Evolutionary conservation across 2,113 vertebrate genomes (phyloP), one percentile per base, ranked within the genome.

Genomic region (Turnix velox): DNA sequence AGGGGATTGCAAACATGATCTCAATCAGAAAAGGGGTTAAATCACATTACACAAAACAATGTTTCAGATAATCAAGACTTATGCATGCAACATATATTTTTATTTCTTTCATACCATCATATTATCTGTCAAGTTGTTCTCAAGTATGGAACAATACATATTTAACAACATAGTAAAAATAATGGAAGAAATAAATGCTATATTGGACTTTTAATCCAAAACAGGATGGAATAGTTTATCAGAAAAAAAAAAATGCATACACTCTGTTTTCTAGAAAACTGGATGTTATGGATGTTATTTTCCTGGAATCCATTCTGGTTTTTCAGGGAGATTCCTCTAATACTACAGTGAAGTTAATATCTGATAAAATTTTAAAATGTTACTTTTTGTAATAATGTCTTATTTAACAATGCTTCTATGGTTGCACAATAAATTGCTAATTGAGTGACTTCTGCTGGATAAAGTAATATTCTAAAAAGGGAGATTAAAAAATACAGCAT

Each of bases 1-100:
- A 98, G 95, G 76, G 95, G 97, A 97, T 90, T 40, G 94, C 92
- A 97, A 96, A 97, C 94, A 97, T 90, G 87, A 91, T 96, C 95
- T 95, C 96, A 96, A 94, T 97, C 96, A 97, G 92, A 81, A 96
- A 95, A 96, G 77, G 90, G 95, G 97, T 96, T 96, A 97, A 97
- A 96, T 93, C 80, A 86, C 68, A 65, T 85, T 95, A 86, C 93
- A 96, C 59, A 94, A 93, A 87, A 88, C 89, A 95, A 43, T 93
- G 87, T 95, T 96, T 92, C 93, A 95, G 93, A 83, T 92, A 93
- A 90, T 78, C 75, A 62, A 90, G 80, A 85, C 81, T 73, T 35
- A 37, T 67, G 63, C 49, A 71, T 74, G 66, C 57, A 27, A n/a
- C 30, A 69, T 75, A 46, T 88, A 72, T 93, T 85, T 88, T 85